A percentile compares a stretch with the other conserved stretches of the same genome.
These are phyloP conservation scores for Ceyx cyanopectus DNA, from an alignment of 2,113 vertebrate species.

Conservation along the genomic window DNA sequence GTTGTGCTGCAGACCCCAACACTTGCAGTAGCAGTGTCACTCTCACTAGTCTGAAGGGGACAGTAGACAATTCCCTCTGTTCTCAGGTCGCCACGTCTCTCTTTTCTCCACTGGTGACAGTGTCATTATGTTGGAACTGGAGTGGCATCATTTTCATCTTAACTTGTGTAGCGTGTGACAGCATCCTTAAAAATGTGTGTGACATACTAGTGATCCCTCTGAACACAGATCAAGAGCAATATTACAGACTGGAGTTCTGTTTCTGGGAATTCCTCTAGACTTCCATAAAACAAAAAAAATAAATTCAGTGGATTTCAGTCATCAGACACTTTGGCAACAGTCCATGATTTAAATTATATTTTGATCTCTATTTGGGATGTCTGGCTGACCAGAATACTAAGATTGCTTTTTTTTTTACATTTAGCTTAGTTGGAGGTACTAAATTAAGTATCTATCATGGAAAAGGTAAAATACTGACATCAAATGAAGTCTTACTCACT, in stretches of 20 bases:
- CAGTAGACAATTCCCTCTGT: not conserved
- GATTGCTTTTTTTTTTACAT: not conserved
- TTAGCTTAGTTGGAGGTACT: not conserved
- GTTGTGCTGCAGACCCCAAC: not conserved
- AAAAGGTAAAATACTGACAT: not conserved
- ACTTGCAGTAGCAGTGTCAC: not conserved
- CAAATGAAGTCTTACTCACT: not conserved
- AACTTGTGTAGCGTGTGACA: not conserved
- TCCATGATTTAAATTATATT: not conserved
- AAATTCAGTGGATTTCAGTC: not conserved
- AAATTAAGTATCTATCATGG: not conserved
- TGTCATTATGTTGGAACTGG: not conserved
- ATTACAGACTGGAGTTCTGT: not conserved
- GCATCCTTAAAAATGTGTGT: not conserved
- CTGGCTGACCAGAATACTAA: not conserved
- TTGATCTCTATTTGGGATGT: not conserved
- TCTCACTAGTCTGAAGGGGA: not conserved
- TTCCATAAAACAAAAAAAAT: not conserved
- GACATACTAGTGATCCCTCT: not conserved
- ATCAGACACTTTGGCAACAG: not conserved
- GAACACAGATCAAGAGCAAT: not conserved
- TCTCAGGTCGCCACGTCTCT: not conserved
- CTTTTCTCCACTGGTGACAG: not conserved
- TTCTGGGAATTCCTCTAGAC: not conserved
- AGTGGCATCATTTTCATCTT: not conserved